A percentile compares a stretch with the other conserved stretches of the same genome.
Evolutionary conservation across 2,888 invertebrate genomes (phyloP).

Genomic region (Leistus spinibarbis): DNA sequence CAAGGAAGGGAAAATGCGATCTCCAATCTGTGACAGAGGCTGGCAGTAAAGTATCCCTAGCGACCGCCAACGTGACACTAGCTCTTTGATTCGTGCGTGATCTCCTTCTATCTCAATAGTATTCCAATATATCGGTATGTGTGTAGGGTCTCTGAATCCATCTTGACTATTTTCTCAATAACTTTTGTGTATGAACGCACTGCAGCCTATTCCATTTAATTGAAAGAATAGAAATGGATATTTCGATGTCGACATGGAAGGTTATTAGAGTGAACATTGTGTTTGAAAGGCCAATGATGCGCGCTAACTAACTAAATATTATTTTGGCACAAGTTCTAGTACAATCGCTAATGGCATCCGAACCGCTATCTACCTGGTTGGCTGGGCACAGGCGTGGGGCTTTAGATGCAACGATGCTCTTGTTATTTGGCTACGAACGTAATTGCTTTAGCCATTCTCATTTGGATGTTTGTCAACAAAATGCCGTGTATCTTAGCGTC

Average conservation of each 20-base stretch:
- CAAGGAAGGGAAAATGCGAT: slow-evolving; percentile 14
- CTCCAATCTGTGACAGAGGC: slow-evolving; percentile 21
- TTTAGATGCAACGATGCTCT: neutral
- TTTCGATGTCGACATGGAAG: too few relatives aligned
- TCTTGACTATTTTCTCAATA: too few relatives aligned
- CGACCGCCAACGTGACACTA: neutral
- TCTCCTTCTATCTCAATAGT: slow-evolving; percentile 10
- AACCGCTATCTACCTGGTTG: neutral
- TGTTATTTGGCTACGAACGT: slow-evolving; percentile 11
- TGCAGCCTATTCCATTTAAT: too few relatives aligned
- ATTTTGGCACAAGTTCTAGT: neutral
- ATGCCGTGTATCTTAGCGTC: neutral
- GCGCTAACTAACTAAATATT: neutral
- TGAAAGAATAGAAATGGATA: too few relatives aligned
- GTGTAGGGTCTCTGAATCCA: neutral
- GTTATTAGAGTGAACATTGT: neutral
- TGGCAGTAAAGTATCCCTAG: slow-evolving; percentile 26
- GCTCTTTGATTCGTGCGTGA: slow-evolving; percentile 36
- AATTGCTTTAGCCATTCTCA: slow-evolving; percentile 35
- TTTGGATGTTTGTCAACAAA: slow-evolving; percentile 26
- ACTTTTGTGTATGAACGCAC: too few relatives aligned
- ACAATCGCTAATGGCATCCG: neutral
- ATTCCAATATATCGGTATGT: slow-evolving; percentile 14
- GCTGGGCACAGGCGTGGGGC: neutral
- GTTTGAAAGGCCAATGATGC: neutral